Percentiles rank a stretch among this genome's conserved stretches.
phyloP scores from a whole-genome alignment of 1,140 invertebrate genomes.

The Agrypnia vestita region DNA sequence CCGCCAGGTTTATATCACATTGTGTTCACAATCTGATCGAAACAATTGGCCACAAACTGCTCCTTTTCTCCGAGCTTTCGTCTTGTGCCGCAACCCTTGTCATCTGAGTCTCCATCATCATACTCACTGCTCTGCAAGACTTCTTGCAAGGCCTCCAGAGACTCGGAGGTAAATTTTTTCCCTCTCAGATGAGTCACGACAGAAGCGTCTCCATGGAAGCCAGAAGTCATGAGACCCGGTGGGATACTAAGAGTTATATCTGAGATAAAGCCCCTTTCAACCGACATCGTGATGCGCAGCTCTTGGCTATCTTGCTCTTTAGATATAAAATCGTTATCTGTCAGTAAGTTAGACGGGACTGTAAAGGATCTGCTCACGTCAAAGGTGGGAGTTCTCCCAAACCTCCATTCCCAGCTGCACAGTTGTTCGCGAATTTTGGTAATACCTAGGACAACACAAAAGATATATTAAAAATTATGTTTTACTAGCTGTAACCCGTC shows the following conservation, averaged over 20 bases:
- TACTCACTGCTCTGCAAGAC: constrained; percentile 68
- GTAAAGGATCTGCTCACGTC: constrained; percentile 74
- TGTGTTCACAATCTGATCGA: constrained; percentile 72
- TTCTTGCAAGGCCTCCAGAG: constrained; percentile 67
- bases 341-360: constrained; percentile 67
- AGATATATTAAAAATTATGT: not conserved
- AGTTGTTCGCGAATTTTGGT: constrained; percentile 78
- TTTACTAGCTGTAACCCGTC: too few species aligned
- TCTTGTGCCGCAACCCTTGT: constrained; percentile 40
- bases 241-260: constrained; percentile 71
- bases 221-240: constrained; percentile 69
- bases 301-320: constrained; percentile 64
- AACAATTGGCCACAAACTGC: constrained; percentile 72
- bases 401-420: constrained; percentile 89
- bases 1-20: constrained; percentile 62
- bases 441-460: constrained; percentile 74
- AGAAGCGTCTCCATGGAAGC: constrained; percentile 71
- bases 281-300: constrained; percentile 69
- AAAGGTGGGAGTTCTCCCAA: constrained; percentile 91
- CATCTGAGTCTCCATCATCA: constrained; percentile 60
- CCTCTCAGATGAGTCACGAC: constrained; percentile 71
- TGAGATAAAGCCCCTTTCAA: constrained; percentile 69
- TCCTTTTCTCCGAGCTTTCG: constrained; percentile 70
- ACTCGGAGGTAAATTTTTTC: constrained; percentile 71
- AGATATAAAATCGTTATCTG: constrained; percentile 40